phyloP scores from a whole-genome alignment of 2,888 invertebrate genomes.

The Timema cristinae region DNA sequence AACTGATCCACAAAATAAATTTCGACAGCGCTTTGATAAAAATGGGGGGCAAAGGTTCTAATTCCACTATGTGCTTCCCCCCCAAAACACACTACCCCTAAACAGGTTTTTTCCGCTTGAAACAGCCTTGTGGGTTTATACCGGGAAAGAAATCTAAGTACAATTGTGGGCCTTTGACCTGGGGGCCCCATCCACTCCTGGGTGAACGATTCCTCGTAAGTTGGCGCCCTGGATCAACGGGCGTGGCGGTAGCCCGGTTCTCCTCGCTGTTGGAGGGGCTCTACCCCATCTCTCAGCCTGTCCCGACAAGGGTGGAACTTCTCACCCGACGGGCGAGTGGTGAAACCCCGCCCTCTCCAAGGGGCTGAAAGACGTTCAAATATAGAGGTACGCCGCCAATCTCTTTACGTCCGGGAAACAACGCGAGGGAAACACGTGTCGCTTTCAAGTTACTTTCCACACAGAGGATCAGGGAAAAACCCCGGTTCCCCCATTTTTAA shows the following conservation, averaged over 20 bases:
- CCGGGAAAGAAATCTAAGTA: constrained; percentile 1
- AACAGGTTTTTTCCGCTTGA: neutral
- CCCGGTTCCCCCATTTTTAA: constrained; percentile 20
- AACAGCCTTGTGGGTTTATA: too few relatives aligned
- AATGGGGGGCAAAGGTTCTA: too few relatives aligned
- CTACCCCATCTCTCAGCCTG: constrained; percentile 54
- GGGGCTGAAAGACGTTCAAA: constrained; percentile 63
- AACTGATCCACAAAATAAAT: too few relatives aligned
- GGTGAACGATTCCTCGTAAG: constrained; percentile 71
- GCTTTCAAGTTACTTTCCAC: constrained; percentile 16
- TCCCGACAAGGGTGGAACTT: constrained; percentile 55
- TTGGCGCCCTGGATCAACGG: constrained; percentile 74
- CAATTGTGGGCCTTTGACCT: constrained; percentile 49
- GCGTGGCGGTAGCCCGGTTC: constrained; percentile 64
- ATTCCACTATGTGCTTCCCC: too few relatives aligned
- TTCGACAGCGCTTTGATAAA: too few relatives aligned
- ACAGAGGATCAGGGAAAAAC: constrained; percentile 24
- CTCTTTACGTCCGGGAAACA: constrained; percentile 45
- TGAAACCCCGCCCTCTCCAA: constrained; percentile 59
- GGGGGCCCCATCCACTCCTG: constrained; percentile 76
- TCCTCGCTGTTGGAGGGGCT: constrained; percentile 64
- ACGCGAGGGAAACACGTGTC: constrained; percentile 42
- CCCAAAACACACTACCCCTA: neutral
- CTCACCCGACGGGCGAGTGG: constrained; percentile 64
- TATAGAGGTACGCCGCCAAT: constrained; percentile 62